phyloP scores from a whole-genome alignment of 2,888 invertebrate species.

The Belgica antarctica region DNA sequence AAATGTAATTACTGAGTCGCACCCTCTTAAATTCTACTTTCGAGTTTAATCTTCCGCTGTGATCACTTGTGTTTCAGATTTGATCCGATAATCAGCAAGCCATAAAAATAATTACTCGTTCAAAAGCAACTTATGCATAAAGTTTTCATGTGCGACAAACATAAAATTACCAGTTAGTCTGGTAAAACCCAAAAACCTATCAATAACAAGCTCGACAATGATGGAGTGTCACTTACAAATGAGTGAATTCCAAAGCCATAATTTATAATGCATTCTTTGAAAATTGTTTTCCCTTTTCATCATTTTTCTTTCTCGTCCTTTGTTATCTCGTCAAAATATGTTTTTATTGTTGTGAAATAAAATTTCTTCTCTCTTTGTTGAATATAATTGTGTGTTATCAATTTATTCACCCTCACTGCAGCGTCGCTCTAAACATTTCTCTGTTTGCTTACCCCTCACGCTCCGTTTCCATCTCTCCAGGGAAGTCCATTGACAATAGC shows the following conservation, averaged over 20 bases:
- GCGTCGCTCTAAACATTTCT: background rate
- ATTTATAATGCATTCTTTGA: background rate
- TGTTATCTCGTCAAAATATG: background rate
- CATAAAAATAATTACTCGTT: background rate
- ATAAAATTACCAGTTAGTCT: no score
- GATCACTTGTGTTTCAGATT: background rate
- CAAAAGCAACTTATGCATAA: no score
- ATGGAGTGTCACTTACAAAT: conserved; percentile 2
- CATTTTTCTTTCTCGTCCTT: background rate
- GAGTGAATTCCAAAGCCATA: background rate
- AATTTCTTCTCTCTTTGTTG: background rate
- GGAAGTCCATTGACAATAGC: conserved; percentile 41
- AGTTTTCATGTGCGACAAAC: no score
- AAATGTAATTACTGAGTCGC: no score
- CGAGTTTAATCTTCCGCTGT: no score
- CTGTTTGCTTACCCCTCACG: background rate
- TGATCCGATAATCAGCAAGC: background rate
- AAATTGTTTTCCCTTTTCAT: conserved; percentile 3
- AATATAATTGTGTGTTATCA: background rate
- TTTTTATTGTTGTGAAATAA: background rate
- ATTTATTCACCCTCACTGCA: background rate
- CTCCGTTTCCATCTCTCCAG: no score
- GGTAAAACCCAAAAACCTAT: no score
- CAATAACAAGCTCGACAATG: conserved; percentile 3
- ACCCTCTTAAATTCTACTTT: no score